phyloP scores from a whole-genome alignment of 2,113 vertebrate genomes.

The Ascaphus truei region DNA sequence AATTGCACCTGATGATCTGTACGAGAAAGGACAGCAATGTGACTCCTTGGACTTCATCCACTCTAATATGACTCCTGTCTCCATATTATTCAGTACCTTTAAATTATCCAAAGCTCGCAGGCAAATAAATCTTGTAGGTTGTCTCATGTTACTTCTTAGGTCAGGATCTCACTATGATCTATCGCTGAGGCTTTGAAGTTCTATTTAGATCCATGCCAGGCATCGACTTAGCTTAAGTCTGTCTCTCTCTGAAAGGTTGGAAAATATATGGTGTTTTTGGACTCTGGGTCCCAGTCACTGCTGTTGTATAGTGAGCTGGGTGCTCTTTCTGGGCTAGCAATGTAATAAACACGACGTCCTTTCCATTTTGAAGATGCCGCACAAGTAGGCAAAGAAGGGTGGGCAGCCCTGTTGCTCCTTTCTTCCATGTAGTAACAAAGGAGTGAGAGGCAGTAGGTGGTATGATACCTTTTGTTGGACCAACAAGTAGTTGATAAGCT shows the following conservation, averaged over 20 bases:
- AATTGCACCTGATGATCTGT: background rate
- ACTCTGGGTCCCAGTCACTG: constrained; percentile 6
- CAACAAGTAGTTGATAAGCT: too few relatives aligned
- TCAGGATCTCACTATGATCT: constrained; percentile 43
- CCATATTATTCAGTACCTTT: constrained; percentile 28
- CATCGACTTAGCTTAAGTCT: constrained; percentile 47
- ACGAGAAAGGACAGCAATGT: background rate
- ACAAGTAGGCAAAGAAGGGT: too few relatives aligned
- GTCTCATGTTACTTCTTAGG: constrained; percentile 44
- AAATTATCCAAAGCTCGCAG: constrained; percentile 29
- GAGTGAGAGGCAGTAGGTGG: too few relatives aligned
- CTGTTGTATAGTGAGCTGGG: constrained; percentile 10
- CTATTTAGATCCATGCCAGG: constrained; percentile 54
- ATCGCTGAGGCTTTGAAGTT: constrained; percentile 64
- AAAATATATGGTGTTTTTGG: constrained; percentile 32
- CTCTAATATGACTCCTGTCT: constrained; percentile 18
- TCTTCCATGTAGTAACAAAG: too few relatives aligned
- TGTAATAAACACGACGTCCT: constrained; percentile 40
- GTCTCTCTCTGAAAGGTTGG: constrained; percentile 41
- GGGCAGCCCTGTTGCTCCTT: too few relatives aligned
- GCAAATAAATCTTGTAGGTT: constrained; percentile 27
- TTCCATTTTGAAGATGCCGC: constrained; percentile 22
- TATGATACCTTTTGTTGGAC: too few relatives aligned
- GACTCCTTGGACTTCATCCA: constrained; percentile 2
- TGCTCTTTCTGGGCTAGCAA: constrained; percentile 38